These are phyloP conservation scores for Eupelmus urozonus DNA, from an alignment of 2,888 invertebrate genomes.

Conservation along the genomic window DNA sequence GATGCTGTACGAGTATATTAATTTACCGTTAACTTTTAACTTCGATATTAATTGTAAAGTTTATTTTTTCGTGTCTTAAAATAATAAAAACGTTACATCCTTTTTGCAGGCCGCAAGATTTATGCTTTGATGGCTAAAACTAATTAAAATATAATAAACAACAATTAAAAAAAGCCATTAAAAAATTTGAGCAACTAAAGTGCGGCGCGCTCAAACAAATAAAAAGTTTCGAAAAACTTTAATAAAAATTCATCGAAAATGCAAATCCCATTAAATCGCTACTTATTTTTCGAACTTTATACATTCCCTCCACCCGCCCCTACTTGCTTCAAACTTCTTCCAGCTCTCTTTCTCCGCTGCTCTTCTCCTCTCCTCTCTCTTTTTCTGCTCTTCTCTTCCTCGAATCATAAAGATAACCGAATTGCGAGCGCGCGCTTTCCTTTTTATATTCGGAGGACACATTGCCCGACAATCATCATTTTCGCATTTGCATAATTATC, in stretches of 20 bases:
- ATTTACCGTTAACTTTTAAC: no score
- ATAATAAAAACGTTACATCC: no score
- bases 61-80: no score
- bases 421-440: conserved; percentile 65
- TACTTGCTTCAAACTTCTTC: conserved; percentile 28
- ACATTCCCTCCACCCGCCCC: background rate
- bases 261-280: conserved; percentile 15
- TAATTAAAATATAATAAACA: no score
- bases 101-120: no score
- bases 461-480: conserved; percentile 76
- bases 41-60: no score
- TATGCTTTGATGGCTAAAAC: no score
- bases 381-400: conserved; percentile 59
- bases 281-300: conserved; percentile 23
- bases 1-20: no score
- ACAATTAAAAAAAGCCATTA: no score
- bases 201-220: no score
- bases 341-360: conserved; percentile 9
- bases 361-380: background rate
- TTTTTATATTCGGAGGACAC: conserved; percentile 75
- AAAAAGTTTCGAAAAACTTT: background rate
- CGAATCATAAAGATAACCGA: conserved; percentile 77
- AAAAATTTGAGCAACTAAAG: no score
- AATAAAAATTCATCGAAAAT: conserved; percentile 26
- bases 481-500: conserved; percentile 77